Conservation (phyloP, 2,113 vertebrate genomes). For the Albula glossodonta region DNA sequence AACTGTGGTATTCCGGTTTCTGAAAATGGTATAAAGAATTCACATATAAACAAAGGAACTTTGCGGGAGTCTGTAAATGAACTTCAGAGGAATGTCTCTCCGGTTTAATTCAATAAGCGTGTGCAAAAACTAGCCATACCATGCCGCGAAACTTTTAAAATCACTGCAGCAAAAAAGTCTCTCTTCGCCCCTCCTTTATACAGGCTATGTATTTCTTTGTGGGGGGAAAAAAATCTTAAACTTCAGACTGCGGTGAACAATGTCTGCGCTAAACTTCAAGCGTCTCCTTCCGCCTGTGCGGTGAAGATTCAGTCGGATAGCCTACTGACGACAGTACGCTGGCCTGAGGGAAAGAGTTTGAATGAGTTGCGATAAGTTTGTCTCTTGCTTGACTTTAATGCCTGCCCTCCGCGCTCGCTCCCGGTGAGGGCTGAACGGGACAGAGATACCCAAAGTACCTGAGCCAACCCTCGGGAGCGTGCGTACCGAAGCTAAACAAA, state of each 20-base stretch:
- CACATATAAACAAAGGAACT: constrained; percentile 10
- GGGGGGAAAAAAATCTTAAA: neutral
- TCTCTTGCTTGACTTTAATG: constrained; percentile 13
- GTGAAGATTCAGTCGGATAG: neutral
- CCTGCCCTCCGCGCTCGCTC: neutral
- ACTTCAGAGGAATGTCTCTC: constrained; percentile 13
- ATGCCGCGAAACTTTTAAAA: constrained; percentile 30
- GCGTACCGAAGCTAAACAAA: constrained; percentile 6
- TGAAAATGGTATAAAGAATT: neutral
- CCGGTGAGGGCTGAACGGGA: constrained; percentile 16
- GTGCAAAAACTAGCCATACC: constrained; percentile 6
- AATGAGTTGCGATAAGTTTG: constrained; percentile 39
- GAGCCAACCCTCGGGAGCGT: constrained; percentile 23
- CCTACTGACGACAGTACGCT: constrained; percentile 2
- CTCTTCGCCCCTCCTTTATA: constrained; percentile 23
- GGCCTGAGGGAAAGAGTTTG: constrained; percentile 29
- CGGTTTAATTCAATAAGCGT: constrained; percentile 11
- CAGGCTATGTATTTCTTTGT: neutral
- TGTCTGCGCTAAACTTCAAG: constrained; percentile 13
- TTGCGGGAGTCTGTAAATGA: neutral
- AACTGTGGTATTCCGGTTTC: neutral
- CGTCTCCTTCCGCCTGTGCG: neutral
- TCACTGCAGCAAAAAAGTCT: neutral
- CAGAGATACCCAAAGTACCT: constrained; percentile 29
- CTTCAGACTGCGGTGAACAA: neutral